Percentiles rank a stretch among this genome's conserved stretches.
These are phyloP conservation scores for Bombus soroeensis DNA, from an alignment of 1,140 invertebrate genomes.

Conservation along the genomic window DNA sequence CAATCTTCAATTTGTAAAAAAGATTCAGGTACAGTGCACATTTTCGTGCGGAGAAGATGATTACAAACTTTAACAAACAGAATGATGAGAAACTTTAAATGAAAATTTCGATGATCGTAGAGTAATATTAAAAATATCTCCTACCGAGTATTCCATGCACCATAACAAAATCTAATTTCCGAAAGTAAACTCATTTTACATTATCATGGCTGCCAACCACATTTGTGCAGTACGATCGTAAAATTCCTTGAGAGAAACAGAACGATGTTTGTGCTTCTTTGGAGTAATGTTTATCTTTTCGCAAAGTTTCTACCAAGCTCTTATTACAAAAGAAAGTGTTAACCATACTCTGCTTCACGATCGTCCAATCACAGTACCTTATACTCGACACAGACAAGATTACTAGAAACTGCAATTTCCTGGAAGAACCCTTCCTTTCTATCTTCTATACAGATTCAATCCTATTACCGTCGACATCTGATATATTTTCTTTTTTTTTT, in stretches of 20 bases:
- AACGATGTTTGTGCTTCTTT: not conserved
- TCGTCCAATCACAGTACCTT: not conserved
- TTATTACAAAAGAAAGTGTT: not conserved
- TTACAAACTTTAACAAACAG: no score
- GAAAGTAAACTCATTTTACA: not conserved
- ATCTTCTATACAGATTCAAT: not conserved
- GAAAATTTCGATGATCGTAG: not conserved
- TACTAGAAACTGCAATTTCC: constrained; percentile 1
- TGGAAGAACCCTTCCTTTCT: not conserved
- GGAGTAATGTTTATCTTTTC: not conserved
- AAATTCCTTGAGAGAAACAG: not conserved
- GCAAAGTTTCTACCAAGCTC: not conserved
- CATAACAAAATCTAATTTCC: no score
- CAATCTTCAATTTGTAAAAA: not conserved
- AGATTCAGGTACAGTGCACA: not conserved
- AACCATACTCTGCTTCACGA: not conserved
- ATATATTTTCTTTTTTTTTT: not conserved
- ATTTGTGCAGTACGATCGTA: not conserved
- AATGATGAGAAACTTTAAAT: not conserved
- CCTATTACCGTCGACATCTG: not conserved
- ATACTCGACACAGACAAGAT: not conserved
- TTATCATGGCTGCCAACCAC: not conserved
- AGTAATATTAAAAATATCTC: no score
- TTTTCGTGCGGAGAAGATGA: no score
- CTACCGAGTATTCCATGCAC: no score